phyloP scores from a whole-genome alignment of 2,113 vertebrate genomes.

The Pagrus major region DNA sequence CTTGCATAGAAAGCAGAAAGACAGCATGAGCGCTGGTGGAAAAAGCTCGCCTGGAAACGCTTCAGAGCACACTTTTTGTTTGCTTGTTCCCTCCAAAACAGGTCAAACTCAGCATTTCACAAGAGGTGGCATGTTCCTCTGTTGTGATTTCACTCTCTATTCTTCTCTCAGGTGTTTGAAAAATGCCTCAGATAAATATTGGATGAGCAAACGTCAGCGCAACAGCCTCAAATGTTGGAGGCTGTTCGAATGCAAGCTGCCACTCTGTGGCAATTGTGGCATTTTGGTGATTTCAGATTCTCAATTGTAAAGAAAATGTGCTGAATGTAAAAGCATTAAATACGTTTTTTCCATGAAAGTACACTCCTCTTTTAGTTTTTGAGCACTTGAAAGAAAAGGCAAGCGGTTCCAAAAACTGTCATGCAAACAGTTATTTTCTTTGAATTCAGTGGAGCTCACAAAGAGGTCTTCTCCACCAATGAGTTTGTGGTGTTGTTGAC shows the following conservation, averaged over 20 bases:
- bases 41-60: slow-evolving; percentile 41
- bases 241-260: slow-evolving; percentile 27
- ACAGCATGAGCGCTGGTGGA: not conserved
- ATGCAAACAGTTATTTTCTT: slow-evolving; percentile 23
- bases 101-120: slow-evolving; percentile 67
- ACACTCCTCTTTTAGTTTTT: slow-evolving; percentile 19
- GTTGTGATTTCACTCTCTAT: slow-evolving; percentile 54
- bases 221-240: slow-evolving; percentile 38
- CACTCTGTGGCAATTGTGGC: slow-evolving; percentile 23
- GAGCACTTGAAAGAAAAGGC: slow-evolving; percentile 21
- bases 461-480: not conserved
- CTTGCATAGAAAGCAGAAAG: slow-evolving; percentile 18
- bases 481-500: slow-evolving; percentile 44
- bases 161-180: slow-evolving; percentile 60
- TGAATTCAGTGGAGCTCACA: slow-evolving; percentile 31
- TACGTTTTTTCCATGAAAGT: slow-evolving; percentile 12
- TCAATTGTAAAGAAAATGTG: slow-evolving; percentile 1
- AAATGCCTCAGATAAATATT: slow-evolving; percentile 69
- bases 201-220: slow-evolving; percentile 70
- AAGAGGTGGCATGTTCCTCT: slow-evolving; percentile 45
- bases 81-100: slow-evolving; percentile 55
- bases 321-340: slow-evolving; percentile 28
- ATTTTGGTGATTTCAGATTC: slow-evolving; percentile 46
- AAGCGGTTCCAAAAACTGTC: slow-evolving; percentile 36
- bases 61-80: slow-evolving; percentile 60